These are phyloP conservation scores for Chrysina gloriosa DNA, from an alignment of 2,888 invertebrate species.

Conservation along the genomic window DNA sequence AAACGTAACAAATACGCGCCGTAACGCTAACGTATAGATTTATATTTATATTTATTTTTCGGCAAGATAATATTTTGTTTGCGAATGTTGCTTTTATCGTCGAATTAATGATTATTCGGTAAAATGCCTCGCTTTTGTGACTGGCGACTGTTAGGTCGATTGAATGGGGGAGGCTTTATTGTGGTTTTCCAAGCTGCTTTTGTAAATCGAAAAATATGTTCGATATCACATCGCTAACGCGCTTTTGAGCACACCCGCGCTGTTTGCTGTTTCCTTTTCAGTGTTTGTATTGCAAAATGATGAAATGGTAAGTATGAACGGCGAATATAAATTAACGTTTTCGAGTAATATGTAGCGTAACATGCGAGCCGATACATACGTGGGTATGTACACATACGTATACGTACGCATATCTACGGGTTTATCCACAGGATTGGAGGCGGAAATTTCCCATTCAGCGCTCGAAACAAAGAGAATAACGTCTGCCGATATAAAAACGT, in stretches of 20 bases:
- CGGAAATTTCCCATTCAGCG: too few relatives aligned
- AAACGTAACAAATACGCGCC: not conserved
- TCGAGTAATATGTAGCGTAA: too few relatives aligned
- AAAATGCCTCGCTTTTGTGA: conserved; percentile 20
- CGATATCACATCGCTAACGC: not conserved
- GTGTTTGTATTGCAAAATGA: not conserved
- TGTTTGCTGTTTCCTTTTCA: not conserved
- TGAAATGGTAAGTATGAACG: too few relatives aligned
- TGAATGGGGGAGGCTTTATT: conserved; percentile 3
- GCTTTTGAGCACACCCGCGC: not conserved
- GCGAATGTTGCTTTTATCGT: conserved; percentile 33
- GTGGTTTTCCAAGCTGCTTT: conserved; percentile 16
- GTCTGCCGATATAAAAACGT: too few relatives aligned
- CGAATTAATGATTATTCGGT: conserved; percentile 27
- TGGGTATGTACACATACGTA: too few relatives aligned
- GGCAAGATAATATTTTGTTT: conserved; percentile 35
- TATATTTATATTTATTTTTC: conserved; percentile 31
- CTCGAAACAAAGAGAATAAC: too few relatives aligned
- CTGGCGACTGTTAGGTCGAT: not conserved
- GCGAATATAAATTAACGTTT: too few relatives aligned
- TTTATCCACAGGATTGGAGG: too few relatives aligned
- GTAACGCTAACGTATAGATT: conserved; percentile 2
- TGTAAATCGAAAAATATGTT: conserved; percentile 21
- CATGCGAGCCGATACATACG: too few relatives aligned
- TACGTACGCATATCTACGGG: too few relatives aligned